Conservation (phyloP, 2,888 invertebrate genomes). For the Rotaria magnacalcarata region DNA sequence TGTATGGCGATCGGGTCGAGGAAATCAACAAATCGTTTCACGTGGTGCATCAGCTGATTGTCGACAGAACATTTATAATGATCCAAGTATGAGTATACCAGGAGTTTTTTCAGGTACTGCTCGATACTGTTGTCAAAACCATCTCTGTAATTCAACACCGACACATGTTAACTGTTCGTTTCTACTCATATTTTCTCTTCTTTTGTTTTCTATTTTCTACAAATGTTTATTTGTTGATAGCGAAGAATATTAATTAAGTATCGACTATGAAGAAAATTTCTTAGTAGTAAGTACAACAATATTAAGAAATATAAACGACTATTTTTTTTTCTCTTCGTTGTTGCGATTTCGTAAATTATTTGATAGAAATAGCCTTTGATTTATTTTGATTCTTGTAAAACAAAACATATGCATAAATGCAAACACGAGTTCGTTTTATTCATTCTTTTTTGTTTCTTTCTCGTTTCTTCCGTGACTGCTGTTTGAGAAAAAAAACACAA, state of each 20-base stretch:
- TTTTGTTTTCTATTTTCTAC: neutral
- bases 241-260: too few species aligned
- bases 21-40: neutral
- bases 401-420: neutral
- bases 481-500: neutral
- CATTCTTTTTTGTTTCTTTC: neutral
- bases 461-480: neutral
- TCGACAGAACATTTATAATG: neutral
- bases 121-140: neutral
- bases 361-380: too few species aligned
- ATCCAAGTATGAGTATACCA: neutral
- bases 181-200: neutral
- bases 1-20: neutral
- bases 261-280: too few species aligned
- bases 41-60: constrained; percentile 10
- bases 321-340: too few species aligned
- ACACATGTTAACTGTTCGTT: neutral
- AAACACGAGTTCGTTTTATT: neutral
- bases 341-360: too few species aligned
- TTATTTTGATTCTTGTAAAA: neutral
- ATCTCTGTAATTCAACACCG: neutral
- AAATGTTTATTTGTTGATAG: neutral
- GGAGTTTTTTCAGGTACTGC: neutral
- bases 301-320: too few species aligned
- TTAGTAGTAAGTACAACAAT: too few species aligned